Evolutionary conservation across 1,140 invertebrate genomes (phyloP).

Genomic region (Pseudomyrmex flavicornis): DNA sequence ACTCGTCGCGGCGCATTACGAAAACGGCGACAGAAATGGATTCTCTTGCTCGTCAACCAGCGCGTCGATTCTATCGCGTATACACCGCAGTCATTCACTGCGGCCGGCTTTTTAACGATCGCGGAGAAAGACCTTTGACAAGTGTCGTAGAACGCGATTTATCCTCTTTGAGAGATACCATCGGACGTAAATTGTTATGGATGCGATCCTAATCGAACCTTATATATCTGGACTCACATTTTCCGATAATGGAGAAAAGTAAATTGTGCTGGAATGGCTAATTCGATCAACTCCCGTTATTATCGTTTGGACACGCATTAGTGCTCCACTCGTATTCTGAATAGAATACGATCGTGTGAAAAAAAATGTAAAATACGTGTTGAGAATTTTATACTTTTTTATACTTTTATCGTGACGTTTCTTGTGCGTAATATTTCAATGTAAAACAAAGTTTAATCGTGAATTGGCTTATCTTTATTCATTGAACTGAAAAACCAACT

Average conservation of each 20-base stretch:
- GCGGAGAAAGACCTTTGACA: conserved; percentile 37
- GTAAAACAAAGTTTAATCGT: not conserved
- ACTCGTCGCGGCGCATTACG: conserved; percentile 44
- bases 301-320: conserved; percentile 22
- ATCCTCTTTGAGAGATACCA: conserved; percentile 14
- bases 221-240: not conserved
- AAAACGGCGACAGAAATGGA: conserved; percentile 48
- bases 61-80: conserved; percentile 46
- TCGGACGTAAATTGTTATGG: conserved; percentile 43
- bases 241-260: not conserved
- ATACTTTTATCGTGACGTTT: not conserved
- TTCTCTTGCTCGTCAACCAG: not conserved
- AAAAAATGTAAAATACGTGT: not conserved
- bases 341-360: not conserved
- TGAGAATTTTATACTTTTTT: not conserved
- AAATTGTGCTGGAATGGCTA: conserved; percentile 10
- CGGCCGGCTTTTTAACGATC: conserved; percentile 39
- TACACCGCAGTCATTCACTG: conserved; percentile 8
- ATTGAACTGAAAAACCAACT: not conserved
- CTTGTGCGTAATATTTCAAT: not conserved
- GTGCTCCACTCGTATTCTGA: not conserved
- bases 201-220: conserved; percentile 44
- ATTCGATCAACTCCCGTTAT: not conserved
- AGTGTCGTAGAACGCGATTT: conserved; percentile 37
- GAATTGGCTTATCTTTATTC: not conserved